These are phyloP conservation scores for Drosophila sulfurigaster DNA, from an alignment of 1,140 invertebrate species.

Conservation along the genomic window DNA sequence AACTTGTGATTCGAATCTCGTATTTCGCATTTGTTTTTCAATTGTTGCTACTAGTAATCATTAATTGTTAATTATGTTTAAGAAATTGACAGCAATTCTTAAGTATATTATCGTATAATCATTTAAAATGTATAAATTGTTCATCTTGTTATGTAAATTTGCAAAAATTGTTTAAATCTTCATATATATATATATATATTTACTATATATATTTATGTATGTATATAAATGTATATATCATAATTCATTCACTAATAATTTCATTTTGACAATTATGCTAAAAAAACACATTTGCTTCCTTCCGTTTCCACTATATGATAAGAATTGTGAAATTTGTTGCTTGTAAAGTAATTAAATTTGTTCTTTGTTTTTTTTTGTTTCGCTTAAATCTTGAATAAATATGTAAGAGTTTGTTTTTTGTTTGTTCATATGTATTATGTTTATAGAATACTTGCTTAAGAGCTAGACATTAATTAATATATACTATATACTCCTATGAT, in stretches of 20 bases:
- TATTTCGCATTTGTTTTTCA: neutral
- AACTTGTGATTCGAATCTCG: constrained; percentile 39
- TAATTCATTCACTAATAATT: constrained; percentile 21
- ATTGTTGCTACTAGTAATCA: constrained; percentile 28
- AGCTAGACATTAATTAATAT: constrained; percentile 29
- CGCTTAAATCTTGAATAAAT: constrained; percentile 25
- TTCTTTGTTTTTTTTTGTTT: neutral
- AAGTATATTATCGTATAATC: constrained; percentile 37
- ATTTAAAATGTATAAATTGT: constrained; percentile 37
- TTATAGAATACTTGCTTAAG: constrained; percentile 37
- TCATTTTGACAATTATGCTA: constrained; percentile 36
- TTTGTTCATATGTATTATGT: constrained; percentile 3
- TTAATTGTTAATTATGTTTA: constrained; percentile 49
- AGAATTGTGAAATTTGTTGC: constrained; percentile 27
- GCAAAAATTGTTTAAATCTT: constrained; percentile 44
- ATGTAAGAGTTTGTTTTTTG: constrained; percentile 18
- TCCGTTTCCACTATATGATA: constrained; percentile 15
- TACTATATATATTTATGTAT: constrained; percentile 28
- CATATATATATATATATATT: constrained; percentile 28
- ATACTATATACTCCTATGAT: constrained; percentile 32
- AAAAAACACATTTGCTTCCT: constrained; percentile 18
- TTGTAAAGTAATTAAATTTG: constrained; percentile 25
- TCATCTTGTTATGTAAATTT: constrained; percentile 47
- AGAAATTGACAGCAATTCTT: constrained; percentile 65
- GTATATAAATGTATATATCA: constrained; percentile 26